Evolutionary conservation across 1,140 invertebrate species (phyloP).

Genomic region (Saccostrea cuccullata): DNA sequence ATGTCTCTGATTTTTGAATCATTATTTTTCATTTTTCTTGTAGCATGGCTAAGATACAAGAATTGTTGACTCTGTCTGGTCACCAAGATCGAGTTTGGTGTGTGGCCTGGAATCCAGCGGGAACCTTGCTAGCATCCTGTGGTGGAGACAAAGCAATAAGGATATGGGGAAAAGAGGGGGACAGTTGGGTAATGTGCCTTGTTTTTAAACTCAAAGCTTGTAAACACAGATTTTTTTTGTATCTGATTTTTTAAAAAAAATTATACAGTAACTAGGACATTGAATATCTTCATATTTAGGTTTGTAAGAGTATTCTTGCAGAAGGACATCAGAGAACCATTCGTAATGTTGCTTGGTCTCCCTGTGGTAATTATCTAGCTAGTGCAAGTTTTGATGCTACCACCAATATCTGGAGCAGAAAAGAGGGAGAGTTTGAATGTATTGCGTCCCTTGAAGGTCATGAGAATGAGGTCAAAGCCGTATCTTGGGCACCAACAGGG

Average conservation of each 20-base stretch:
- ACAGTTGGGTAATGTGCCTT: constrained; percentile 82
- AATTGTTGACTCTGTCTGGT: constrained; percentile 83
- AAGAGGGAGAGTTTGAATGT: constrained; percentile 92
- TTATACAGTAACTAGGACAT: too few species aligned
- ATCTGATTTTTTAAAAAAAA: too few species aligned
- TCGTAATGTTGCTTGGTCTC: constrained; percentile 94
- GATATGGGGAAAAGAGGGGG: constrained; percentile 89
- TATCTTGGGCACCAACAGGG: constrained; percentile 93
- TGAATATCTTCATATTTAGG: not conserved
- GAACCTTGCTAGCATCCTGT: constrained; percentile 90
- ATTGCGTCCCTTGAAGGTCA: constrained; percentile 97
- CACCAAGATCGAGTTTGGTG: constrained; percentile 97
- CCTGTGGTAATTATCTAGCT: constrained; percentile 94
- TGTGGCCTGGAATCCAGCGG: constrained; percentile 94
- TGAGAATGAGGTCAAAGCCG: constrained; percentile 99
- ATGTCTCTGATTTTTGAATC: not conserved
- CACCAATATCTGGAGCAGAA: constrained; percentile 81
- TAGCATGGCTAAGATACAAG: constrained; percentile 59
- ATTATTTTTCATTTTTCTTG: not conserved
- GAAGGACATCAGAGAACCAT: constrained; percentile 96
- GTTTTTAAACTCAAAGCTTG: too few species aligned
- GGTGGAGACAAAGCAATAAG: constrained; percentile 96
- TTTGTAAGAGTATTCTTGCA: constrained; percentile 89
- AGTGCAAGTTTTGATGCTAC: constrained; percentile 98
- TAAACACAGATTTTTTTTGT: too few species aligned